Evolutionary conservation across 2,888 invertebrate species (phyloP).

Genomic region (Tenthredo scrophulariae): DNA sequence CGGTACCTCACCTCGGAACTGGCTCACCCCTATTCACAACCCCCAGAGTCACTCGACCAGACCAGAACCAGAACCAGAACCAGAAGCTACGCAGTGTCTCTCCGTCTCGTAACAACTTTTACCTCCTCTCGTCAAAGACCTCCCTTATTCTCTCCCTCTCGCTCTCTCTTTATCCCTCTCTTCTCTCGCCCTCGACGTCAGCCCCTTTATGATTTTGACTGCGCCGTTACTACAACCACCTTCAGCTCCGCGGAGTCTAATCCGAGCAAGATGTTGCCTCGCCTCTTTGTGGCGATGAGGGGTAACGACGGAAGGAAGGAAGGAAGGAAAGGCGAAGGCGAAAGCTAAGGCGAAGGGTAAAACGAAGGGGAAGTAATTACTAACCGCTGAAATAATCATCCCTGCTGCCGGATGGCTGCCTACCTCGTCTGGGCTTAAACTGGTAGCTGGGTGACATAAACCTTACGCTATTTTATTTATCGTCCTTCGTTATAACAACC

Average conservation of each 20-base stretch:
- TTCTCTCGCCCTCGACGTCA: conserved; percentile 23
- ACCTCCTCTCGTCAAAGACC: background rate
- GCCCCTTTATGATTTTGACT: conserved; percentile 65
- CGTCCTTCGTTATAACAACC: conserved; percentile 44
- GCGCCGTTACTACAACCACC: conserved; percentile 60
- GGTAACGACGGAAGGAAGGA: conserved; percentile 61
- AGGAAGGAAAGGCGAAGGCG: conserved; percentile 57
- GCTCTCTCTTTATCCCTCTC: conserved; percentile 26
- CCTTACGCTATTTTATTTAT: conserved; percentile 63
- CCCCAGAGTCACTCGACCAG: conserved; percentile 17
- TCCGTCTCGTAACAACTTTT: conserved; percentile 27
- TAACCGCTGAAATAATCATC: conserved; percentile 73
- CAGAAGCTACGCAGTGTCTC: background rate
- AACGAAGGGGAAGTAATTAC: conserved; percentile 74
- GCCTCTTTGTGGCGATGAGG: conserved; percentile 57
- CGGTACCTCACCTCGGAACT: conserved; percentile 22
- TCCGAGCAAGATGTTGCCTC: conserved; percentile 74
- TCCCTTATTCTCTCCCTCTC: background rate
- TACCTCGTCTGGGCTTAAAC: background rate
- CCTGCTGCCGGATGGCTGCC: conserved; percentile 54
- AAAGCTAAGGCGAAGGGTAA: conserved; percentile 65
- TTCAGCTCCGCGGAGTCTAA: conserved; percentile 65
- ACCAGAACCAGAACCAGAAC: background rate
- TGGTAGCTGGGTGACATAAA: conserved; percentile 53
- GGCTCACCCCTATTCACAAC: background rate